Conservation (phyloP, 2,113 vertebrate genomes). For the Ovibos moschatus region DNA sequence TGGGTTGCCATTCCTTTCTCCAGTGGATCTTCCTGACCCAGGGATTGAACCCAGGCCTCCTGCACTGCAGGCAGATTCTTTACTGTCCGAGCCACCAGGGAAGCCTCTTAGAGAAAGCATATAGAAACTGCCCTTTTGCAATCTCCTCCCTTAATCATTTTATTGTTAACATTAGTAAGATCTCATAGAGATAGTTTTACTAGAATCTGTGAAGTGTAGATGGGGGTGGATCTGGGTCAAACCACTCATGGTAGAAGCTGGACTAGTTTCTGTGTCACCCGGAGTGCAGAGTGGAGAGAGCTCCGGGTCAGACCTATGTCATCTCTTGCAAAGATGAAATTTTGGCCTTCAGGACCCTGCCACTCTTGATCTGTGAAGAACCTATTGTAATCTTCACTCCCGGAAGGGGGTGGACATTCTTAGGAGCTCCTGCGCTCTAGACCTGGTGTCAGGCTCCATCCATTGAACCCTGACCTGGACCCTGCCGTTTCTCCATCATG, state of each 20-base stretch:
- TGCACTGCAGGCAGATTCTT: background rate
- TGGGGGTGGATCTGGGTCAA: background rate
- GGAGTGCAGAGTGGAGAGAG: background rate
- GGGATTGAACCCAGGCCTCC: background rate
- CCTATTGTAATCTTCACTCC: too few relatives aligned
- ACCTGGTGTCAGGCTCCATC: background rate
- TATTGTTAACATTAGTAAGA: background rate
- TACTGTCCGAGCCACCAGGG: background rate
- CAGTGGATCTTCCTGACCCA: background rate
- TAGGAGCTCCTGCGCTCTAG: fast-evolving
- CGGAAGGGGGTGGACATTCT: fast-evolving
- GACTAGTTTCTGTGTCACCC: background rate
- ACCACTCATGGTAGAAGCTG: background rate
- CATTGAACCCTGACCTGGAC: background rate
- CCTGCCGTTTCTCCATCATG: background rate
- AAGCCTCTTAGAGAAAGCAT: background rate
- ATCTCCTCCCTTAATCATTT: background rate
- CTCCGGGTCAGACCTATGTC: background rate
- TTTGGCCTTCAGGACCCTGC: background rate
- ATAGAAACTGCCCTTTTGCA: background rate
- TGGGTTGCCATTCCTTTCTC: background rate
- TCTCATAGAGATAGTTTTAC: background rate
- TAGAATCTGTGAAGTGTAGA: background rate
- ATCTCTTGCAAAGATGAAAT: background rate
- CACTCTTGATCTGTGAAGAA: background rate